phyloP scores from a whole-genome alignment of 2,797 vertebrate genomes.

The Psittacula derbiana region DNA sequence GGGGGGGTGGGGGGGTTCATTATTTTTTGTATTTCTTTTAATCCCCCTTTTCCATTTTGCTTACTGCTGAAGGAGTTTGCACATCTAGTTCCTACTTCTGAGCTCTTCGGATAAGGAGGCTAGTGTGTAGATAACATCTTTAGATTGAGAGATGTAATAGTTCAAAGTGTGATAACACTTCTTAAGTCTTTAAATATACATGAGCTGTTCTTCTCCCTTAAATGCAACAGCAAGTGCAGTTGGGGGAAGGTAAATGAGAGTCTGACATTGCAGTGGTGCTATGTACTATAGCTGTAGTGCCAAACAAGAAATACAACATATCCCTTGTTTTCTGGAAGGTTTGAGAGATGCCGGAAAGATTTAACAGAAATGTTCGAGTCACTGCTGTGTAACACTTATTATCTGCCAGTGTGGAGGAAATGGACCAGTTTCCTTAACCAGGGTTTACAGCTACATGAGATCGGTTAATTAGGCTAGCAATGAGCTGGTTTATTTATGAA shows the following conservation, averaged over 20 bases:
- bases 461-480: background rate
- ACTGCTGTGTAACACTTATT: background rate
- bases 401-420: background rate
- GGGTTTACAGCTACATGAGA: background rate
- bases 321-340: background rate
- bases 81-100: background rate
- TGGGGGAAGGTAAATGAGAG: background rate
- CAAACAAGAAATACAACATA: background rate
- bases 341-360: background rate
- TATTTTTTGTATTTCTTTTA: background rate
- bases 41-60: background rate
- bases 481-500: background rate
- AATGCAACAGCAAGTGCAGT: background rate
- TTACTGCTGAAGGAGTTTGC: background rate
- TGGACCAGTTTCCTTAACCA: background rate
- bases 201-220: background rate
- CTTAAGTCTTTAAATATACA: background rate
- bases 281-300: background rate
- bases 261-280: background rate
- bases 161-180: background rate
- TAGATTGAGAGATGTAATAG: background rate
- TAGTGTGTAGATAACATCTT: background rate
- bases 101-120: background rate
- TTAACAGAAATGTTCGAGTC: background rate
- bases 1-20: background rate